Conservation (phyloP, 2,113 vertebrate genomes). For the Nycticorax nycticorax region DNA sequence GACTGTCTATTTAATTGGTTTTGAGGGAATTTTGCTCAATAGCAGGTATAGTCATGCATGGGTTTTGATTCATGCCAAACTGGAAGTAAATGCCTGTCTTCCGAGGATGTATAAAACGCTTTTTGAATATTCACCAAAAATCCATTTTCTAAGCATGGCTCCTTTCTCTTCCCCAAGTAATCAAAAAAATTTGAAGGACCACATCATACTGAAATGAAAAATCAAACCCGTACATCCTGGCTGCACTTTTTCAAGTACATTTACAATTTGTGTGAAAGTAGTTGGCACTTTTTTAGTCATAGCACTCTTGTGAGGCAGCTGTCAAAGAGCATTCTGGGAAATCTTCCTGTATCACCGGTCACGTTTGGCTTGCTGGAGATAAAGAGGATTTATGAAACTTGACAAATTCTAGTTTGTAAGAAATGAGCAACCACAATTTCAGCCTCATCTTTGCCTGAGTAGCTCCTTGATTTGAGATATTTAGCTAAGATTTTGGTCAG, state of each 20-base stretch:
- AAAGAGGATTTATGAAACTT: conserved; percentile 44
- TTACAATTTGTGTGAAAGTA: neutral
- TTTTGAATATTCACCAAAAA: neutral
- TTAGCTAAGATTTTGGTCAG: conserved; percentile 26
- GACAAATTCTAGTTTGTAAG: conserved; percentile 14
- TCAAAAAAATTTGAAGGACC: neutral
- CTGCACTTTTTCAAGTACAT: neutral
- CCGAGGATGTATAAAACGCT: neutral
- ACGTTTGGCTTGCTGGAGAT: conserved; percentile 16
- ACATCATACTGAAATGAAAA: neutral
- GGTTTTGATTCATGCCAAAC: neutral
- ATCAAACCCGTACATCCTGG: neutral
- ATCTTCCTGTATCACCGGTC: neutral
- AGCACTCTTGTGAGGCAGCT: neutral
- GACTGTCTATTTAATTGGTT: neutral
- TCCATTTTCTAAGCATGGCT: neutral
- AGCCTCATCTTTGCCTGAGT: neutral
- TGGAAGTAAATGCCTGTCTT: neutral
- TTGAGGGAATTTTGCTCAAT: neutral
- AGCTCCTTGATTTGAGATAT: conserved; percentile 13
- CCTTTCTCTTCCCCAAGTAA: neutral
- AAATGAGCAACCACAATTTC: neutral
- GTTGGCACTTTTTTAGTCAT: neutral
- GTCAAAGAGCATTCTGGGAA: neutral
- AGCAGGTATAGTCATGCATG: neutral